Percentiles rank a stretch among this genome's conserved stretches.
Conservation (phyloP, 2,888 invertebrate species). For the Plebejus anna region DNA sequence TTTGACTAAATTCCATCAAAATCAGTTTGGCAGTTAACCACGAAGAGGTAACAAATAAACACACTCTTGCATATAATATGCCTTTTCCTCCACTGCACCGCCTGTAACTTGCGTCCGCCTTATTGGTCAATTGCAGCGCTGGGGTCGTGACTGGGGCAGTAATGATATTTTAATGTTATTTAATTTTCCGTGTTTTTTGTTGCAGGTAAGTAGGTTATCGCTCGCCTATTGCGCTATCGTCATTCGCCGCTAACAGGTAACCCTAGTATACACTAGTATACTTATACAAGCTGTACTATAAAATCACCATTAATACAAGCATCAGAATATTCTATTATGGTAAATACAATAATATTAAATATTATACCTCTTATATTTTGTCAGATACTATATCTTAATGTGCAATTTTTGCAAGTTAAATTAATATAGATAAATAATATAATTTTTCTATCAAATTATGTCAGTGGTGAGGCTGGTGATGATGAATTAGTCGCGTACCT, state of each 20-base stretch:
- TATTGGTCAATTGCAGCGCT: slow-evolving; percentile 57
- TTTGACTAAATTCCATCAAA: too few species aligned
- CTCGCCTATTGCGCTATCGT: slow-evolving; percentile 28
- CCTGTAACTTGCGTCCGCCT: slow-evolving; percentile 42
- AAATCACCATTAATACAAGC: not conserved
- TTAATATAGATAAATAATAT: too few species aligned
- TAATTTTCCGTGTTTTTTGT: slow-evolving; percentile 61
- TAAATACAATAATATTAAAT: too few species aligned
- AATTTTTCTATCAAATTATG: too few species aligned
- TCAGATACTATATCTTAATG: too few species aligned
- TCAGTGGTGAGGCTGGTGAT: too few species aligned
- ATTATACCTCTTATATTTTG: too few species aligned
- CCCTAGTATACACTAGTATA: not conserved
- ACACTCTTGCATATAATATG: not conserved
- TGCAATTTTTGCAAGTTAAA: too few species aligned
- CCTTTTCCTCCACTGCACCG: slow-evolving; percentile 35
- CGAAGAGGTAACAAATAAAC: too few species aligned
- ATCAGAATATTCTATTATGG: too few species aligned
- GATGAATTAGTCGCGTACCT: too few species aligned
- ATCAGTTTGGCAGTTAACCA: too few species aligned
- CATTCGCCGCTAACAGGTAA: slow-evolving; percentile 19
- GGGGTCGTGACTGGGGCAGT: slow-evolving; percentile 63
- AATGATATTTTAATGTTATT: slow-evolving; percentile 73
- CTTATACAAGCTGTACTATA: not conserved
- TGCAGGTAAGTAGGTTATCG: slow-evolving; percentile 70